Evolutionary conservation across 2,888 invertebrate genomes (phyloP), one percentile per base, ranked within the genome.

Genomic region (Muscina levida): DNA sequence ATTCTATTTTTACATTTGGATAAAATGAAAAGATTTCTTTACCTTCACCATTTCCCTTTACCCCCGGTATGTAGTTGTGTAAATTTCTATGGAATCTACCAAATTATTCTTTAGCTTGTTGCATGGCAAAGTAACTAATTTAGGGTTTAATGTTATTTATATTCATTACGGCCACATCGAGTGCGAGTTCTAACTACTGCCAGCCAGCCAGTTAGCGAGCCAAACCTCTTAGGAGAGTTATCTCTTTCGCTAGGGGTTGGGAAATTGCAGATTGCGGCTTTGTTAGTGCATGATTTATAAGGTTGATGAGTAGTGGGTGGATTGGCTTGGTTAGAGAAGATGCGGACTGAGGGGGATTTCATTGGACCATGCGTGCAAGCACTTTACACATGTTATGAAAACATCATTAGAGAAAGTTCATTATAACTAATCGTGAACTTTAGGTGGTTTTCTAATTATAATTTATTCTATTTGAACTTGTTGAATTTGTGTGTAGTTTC

Each of bases 91-190:
- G 62, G 62, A 62, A 62, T 42, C 39, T 15, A 57, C 13, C 31
- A n/a, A 68, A 48, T 31, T 39, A 24, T 53, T 8, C 24, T 22
- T 53, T 22, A 22, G 57, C 57, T 70, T 70, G 66, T 56, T 70
- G 68, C 44, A 5, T 19, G 11, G 31, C 51, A 2, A 2, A 24
- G 26, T 56, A 56, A 56, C 57, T 22, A 31, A 42, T 71, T 71
- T 57, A 56, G 22, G 70, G 15, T 56, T 57, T 51, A 51, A 67
- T 67, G 26, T 46, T 67, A 51, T 67, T 67, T 67, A 48, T 51
- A 31, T 67, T 51, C 51, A 51, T 51, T 67, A 24, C 26, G 46
- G 13, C 26, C 67, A 26, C 3, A 48, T 48, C 67, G 46, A 37
- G 37, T 48, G 37, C 53, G 19, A 53, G 53, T 53, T 31, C 4